A percentile compares a stretch with the other conserved stretches of the same genome.
Conservation (phyloP, 2,113 vertebrate species). For the Rana temporaria region DNA sequence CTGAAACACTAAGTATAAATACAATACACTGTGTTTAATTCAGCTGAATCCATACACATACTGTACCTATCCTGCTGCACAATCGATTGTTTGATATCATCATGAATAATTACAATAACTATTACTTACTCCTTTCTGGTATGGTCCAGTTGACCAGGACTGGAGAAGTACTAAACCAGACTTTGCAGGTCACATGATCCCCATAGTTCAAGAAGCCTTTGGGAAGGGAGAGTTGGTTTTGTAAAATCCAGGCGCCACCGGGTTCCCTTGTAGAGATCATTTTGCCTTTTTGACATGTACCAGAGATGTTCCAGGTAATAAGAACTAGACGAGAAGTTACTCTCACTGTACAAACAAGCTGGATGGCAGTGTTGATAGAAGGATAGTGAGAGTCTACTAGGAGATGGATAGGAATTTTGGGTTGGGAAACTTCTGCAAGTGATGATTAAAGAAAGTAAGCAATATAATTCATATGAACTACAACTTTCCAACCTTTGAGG, state of each 20-base stretch:
- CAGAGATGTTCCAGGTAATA: slow-evolving; percentile 2
- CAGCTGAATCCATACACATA: no score
- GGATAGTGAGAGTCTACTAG: not conserved
- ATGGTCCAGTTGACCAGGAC: not conserved
- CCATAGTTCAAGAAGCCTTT: not conserved
- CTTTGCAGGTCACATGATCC: not conserved
- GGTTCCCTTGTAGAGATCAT: not conserved
- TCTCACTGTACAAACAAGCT: not conserved
- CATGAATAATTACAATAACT: no score
- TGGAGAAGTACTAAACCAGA: not conserved
- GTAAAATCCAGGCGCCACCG: not conserved
- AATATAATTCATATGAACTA: no score
- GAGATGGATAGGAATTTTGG: not conserved
- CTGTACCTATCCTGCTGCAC: no score
- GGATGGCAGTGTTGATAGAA: not conserved
- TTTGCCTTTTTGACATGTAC: not conserved
- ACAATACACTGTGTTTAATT: no score
- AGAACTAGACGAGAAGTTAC: not conserved
- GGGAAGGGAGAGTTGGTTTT: not conserved
- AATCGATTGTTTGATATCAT: no score
- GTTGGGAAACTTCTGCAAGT: not conserved
- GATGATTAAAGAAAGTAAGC: not conserved
- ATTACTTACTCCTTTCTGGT: no score
- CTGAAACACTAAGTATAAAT: no score
- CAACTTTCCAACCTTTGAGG: no score